These are phyloP conservation scores for Carlito syrichta DNA, from an alignment of 2,113 vertebrate species.

Conservation along the genomic window DNA sequence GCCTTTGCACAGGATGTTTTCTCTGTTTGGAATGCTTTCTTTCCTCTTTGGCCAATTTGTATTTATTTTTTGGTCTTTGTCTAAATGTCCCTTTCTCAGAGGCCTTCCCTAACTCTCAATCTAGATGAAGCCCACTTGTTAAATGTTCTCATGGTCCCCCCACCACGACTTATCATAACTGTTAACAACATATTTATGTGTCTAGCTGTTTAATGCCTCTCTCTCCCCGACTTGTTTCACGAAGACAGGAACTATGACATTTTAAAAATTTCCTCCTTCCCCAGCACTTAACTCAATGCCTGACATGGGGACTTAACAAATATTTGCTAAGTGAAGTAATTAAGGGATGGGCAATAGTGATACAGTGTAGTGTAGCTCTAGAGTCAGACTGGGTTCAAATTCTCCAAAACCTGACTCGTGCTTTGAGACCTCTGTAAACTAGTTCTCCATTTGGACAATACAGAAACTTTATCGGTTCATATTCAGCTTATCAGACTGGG, in stretches of 20 bases:
- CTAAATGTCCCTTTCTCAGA: constrained; percentile 5
- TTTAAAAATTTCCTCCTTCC: background rate
- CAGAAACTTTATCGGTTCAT: background rate
- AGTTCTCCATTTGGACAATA: background rate
- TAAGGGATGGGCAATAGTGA: background rate
- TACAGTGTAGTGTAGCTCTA: background rate
- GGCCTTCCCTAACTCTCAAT: background rate
- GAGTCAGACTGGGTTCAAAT: background rate
- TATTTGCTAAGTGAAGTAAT: background rate
- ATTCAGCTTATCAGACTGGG: background rate
- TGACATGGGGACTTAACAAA: background rate
- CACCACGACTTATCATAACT: background rate
- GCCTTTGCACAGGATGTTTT: background rate
- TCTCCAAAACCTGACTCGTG: background rate
- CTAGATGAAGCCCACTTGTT: background rate
- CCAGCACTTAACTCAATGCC: background rate
- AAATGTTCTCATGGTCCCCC: background rate
- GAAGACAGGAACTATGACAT: background rate
- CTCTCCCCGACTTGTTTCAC: background rate
- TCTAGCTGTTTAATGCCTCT: background rate
- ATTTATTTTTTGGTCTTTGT: background rate
- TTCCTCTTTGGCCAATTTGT: background rate
- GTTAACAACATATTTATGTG: background rate
- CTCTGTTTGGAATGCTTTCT: background rate
- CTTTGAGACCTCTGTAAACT: background rate